Conservation (phyloP, 2,113 vertebrate genomes). For the Anguilla japonica region DNA sequence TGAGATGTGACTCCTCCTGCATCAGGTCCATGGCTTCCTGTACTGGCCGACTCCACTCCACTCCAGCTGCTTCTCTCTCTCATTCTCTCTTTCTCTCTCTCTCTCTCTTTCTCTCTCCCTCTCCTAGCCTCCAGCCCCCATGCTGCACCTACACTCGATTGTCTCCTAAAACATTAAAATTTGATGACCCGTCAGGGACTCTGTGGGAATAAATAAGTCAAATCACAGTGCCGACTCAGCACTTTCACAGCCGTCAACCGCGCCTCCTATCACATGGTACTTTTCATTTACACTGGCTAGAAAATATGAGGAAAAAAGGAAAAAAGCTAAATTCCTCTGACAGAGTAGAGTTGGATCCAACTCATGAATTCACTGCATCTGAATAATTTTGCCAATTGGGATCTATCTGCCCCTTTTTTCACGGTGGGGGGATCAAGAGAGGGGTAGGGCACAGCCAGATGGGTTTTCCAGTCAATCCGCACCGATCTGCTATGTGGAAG, state of each 20-base stretch:
- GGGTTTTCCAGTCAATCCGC: neutral
- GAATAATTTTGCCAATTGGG: neutral
- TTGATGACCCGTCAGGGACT: neutral
- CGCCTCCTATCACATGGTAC: neutral
- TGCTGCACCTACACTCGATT: neutral
- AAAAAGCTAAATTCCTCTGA: constrained; percentile 7
- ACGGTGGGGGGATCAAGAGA: neutral
- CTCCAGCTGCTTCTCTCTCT: neutral
- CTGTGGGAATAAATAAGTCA: neutral
- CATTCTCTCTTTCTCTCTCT: no score
- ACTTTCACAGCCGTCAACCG: neutral
- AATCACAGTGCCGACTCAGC: constrained; percentile 5
- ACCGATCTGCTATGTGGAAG: neutral
- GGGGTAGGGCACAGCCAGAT: neutral
- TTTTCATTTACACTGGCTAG: neutral
- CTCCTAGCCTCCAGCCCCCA: neutral
- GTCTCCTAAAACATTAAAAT: neutral
- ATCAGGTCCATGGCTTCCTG: no score
- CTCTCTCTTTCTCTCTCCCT: neutral
- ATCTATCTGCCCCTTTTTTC: neutral
- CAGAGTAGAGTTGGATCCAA: neutral
- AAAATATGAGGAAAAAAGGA: neutral
- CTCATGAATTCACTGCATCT: neutral
- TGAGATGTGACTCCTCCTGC: no score
- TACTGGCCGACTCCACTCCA: no score